phyloP scores from a whole-genome alignment of 2,113 vertebrate species.

The Seriola rivoliana region DNA sequence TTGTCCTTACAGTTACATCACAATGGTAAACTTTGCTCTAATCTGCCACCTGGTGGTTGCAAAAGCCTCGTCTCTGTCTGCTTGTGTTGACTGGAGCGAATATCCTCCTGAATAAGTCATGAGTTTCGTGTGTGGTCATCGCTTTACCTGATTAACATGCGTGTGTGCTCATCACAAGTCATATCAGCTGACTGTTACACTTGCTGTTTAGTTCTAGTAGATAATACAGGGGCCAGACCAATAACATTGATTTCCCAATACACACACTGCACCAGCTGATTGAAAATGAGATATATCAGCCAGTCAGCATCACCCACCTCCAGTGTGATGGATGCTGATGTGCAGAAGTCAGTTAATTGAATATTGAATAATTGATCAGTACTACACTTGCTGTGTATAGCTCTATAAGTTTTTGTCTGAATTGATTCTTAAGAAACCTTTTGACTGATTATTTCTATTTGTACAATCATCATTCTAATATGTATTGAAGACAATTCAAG shows the following conservation, averaged over 20 bases:
- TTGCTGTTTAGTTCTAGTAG: not conserved
- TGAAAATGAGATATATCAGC: constrained; percentile 23
- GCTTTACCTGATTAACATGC: not conserved
- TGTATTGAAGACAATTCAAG: not conserved
- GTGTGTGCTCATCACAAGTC: not conserved
- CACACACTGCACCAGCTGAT: constrained; percentile 5
- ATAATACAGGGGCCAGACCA: not conserved
- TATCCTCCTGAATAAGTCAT: not conserved
- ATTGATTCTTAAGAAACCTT: not conserved
- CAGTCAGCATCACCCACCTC: not conserved
- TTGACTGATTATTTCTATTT: constrained; percentile 4
- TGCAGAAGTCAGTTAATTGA: constrained; percentile 12
- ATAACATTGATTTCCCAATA: constrained; percentile 16
- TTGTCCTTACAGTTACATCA: constrained; percentile 6
- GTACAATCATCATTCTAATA: not conserved
- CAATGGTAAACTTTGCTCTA: constrained; percentile 33
- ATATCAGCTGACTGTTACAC: constrained; percentile 14
- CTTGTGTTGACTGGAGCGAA: not conserved
- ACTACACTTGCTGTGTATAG: not conserved
- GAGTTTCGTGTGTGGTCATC: not conserved
- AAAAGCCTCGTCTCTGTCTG: not conserved
- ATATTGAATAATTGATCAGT: constrained; percentile 38
- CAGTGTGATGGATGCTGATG: constrained; percentile 25
- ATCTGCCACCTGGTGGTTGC: constrained; percentile 72
- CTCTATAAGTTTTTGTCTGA: not conserved